These are phyloP conservation scores for Suncus etruscus DNA, from an alignment of 2,113 vertebrate species.

Conservation along the genomic window DNA sequence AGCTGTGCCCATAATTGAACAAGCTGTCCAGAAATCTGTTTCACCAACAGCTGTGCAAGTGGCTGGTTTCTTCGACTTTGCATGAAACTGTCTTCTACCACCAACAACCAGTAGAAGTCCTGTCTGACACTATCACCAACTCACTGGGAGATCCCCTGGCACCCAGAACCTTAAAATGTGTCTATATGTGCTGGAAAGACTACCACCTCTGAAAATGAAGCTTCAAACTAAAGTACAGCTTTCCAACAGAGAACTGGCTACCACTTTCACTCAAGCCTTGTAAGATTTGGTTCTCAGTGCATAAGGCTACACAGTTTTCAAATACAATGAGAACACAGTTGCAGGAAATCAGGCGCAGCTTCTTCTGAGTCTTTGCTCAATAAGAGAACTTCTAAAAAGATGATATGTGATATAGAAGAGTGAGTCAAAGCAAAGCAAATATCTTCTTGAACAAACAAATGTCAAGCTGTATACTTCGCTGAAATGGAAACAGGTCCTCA, in stretches of 20 bases:
- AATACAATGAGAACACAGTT: neutral
- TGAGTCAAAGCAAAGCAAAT: conserved; percentile 15
- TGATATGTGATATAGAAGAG: conserved; percentile 43
- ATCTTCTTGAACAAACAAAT: conserved; percentile 59
- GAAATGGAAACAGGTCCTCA: neutral
- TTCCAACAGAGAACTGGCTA: neutral
- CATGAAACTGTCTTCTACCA: neutral
- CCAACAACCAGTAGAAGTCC: conserved; percentile 27
- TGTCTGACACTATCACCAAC: neutral
- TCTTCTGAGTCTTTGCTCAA: conserved; percentile 37
- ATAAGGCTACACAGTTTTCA: neutral
- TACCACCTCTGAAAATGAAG: conserved; percentile 13
- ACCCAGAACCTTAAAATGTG: neutral
- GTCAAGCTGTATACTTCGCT: neutral
- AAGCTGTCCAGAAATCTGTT: neutral
- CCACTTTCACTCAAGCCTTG: conserved; percentile 28
- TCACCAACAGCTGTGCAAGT: conserved; percentile 43
- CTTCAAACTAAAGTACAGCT: conserved; percentile 36
- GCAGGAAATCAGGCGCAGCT: conserved; percentile 16
- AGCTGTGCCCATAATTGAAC: neutral
- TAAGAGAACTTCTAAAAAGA: conserved; percentile 22
- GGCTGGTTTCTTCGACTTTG: conserved; percentile 16
- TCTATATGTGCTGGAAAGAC: neutral
- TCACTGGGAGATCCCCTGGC: conserved; percentile 7
- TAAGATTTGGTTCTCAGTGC: neutral